A percentile compares a stretch with the other conserved stretches of the same genome.
phyloP scores from a whole-genome alignment of 2,888 invertebrate species.

The Drosophila rubida region DNA sequence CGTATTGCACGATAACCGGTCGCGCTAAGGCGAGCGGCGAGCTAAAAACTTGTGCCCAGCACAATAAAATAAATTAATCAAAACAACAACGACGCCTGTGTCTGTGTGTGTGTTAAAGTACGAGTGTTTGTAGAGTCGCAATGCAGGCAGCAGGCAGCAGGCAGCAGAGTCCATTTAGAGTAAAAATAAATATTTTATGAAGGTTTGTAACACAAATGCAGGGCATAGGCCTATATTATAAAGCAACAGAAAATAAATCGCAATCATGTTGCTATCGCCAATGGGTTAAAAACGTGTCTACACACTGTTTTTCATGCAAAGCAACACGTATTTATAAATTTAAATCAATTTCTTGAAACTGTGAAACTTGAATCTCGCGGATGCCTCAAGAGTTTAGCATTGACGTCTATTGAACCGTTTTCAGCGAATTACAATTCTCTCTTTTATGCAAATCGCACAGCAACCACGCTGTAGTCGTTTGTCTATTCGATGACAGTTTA shows the following conservation, averaged over 20 bases:
- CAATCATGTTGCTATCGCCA: constrained; percentile 20
- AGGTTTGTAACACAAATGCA: constrained; percentile 2
- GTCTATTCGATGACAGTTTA: background rate
- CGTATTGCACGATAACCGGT: constrained; percentile 52
- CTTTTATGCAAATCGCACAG: constrained; percentile 26
- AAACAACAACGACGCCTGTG: constrained; percentile 2
- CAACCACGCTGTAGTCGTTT: background rate
- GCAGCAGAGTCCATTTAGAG: no score
- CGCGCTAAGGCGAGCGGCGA: constrained; percentile 12
- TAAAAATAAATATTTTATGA: background rate
- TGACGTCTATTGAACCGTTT: constrained; percentile 35
- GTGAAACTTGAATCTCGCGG: constrained; percentile 35
- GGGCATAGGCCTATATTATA: constrained; percentile 1
- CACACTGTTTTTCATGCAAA: constrained; percentile 19
- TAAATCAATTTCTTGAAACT: constrained; percentile 20
- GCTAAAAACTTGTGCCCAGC: background rate
- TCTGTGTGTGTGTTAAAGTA: background rate
- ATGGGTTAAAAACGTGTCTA: constrained; percentile 53
- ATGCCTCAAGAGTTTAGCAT: constrained; percentile 11
- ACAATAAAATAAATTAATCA: constrained; percentile 38
- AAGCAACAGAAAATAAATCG: constrained; percentile 2
- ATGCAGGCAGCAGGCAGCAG: background rate
- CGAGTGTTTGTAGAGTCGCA: background rate
- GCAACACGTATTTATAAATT: constrained; percentile 16
- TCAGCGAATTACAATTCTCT: constrained; percentile 18